Evolutionary conservation across 1,140 invertebrate species (phyloP), one percentile per base, ranked within the genome.

Genomic region (Scaptomyza montana): DNA sequence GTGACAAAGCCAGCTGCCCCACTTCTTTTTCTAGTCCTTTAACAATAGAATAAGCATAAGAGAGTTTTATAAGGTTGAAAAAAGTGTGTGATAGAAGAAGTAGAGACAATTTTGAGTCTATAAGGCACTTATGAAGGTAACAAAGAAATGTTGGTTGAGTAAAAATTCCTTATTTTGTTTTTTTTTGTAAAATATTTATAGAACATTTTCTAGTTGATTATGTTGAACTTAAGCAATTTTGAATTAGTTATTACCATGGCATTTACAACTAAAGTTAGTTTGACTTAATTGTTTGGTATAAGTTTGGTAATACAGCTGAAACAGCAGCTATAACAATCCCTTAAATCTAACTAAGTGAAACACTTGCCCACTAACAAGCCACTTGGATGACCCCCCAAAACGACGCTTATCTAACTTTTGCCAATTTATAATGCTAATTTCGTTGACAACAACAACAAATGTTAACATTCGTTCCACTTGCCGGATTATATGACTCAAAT

Each of bases 391-490:
- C 57, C 10, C 30, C 25, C 7, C 33, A 36, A 33, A 33, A 47
- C 7, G 16, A 33, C 64, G 68, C 49, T 85, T 78, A 81, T 86
- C 81, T 81, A 86, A 82, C 71, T 82, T 87, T 87, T 66, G 53
- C 56, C 56, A 79, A 78, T 89, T 87, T 84, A 77, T 71, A 89
- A 82, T 87, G 82, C 72, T 74, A 87, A 87, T 89, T 72, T 70
- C 62, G 69, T 25, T 25, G 12, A 56, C 78, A 73, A 82, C 36
- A 66, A 70, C 41, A 51, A 43, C 13, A 19, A 21, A 21, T 21
- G 21, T 21, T 1, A 25, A 25, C 21, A 25, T 25, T 25, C 39
- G 77, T 49, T 49, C 80, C 68, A 74, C 74, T 72, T 72, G 75
- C 74, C 78, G 61, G 84, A 81, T 78, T 81, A 76, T 75, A 64